Evolutionary conservation across 2,888 invertebrate genomes (phyloP).

Genomic region (Lycaena phlaeas): DNA sequence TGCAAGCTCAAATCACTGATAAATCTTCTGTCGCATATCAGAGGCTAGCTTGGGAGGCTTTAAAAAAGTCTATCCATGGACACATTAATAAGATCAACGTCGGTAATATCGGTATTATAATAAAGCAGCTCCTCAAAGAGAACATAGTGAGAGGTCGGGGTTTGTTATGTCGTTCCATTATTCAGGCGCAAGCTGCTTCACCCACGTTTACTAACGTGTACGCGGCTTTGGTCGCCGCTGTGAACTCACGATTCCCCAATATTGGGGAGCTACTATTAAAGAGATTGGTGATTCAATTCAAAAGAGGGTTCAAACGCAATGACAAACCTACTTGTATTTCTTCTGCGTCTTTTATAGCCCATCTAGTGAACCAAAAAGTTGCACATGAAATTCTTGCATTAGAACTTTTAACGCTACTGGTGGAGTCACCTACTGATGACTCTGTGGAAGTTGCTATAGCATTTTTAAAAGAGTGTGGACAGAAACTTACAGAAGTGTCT

Average conservation of each 20-base stretch:
- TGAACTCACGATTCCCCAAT: constrained; percentile 98
- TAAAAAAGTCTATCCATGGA: constrained; percentile 98
- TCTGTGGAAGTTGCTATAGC: constrained; percentile 97
- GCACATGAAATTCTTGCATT: constrained; percentile 96
- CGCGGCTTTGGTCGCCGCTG: constrained; percentile 94
- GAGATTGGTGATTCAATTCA: constrained; percentile 94
- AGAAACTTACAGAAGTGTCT: constrained; percentile 88
- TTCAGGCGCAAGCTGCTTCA: constrained; percentile 97
- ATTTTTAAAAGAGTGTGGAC: constrained; percentile 96
- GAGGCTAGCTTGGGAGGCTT: constrained; percentile 97
- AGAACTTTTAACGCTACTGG: constrained; percentile 92
- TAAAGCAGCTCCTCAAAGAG: constrained; percentile 91
- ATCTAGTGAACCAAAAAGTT: constrained; percentile 97
- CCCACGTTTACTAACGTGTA: constrained; percentile 98
- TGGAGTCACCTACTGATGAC: constrained; percentile 97
- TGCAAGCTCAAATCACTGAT: constrained; percentile 97
- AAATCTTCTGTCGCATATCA: constrained; percentile 97
- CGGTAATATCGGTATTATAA: constrained; percentile 93
- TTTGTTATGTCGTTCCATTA: constrained; percentile 91
- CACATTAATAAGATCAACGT: constrained; percentile 98
- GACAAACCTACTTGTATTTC: constrained; percentile 94
- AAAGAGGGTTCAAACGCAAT: constrained; percentile 92
- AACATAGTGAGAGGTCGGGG: constrained; percentile 97
- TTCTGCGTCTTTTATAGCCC: constrained; percentile 93
- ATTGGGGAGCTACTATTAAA: constrained; percentile 94